phyloP scores from a whole-genome alignment of 2,888 invertebrate genomes.

The Cephus spinipes region DNA sequence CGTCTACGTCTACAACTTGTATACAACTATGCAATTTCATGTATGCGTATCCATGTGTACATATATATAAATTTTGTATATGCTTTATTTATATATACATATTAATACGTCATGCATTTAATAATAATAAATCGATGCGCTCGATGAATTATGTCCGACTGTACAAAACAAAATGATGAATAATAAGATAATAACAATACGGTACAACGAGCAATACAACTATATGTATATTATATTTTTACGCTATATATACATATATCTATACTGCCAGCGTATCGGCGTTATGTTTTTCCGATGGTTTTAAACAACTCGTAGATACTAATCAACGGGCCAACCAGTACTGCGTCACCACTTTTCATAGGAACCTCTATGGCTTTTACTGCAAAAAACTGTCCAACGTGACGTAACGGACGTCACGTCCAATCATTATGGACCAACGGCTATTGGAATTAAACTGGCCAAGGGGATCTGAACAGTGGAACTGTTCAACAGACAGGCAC shows the following conservation, averaged over 20 bases:
- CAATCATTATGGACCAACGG: not conserved
- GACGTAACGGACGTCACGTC: not conserved
- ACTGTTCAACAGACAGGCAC: conserved; percentile 24
- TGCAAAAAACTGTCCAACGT: not conserved
- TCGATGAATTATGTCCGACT: conserved; percentile 16
- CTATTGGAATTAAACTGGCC: not conserved
- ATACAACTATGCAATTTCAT: not conserved
- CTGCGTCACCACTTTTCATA: conserved; percentile 21
- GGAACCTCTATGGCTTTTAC: not conserved
- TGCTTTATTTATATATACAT: conserved; percentile 7
- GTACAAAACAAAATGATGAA: conserved; percentile 22
- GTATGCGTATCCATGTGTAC: conserved; percentile 9
- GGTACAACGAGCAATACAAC: conserved; percentile 10
- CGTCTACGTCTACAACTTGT: conserved; percentile 10
- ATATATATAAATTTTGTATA: not conserved
- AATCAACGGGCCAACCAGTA: conserved; percentile 46
- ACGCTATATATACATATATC: not conserved
- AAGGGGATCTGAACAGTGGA: conserved; percentile 17
- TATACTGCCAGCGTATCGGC: not conserved
- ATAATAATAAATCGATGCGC: conserved; percentile 1
- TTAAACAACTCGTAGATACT: conserved; percentile 56
- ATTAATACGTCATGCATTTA: conserved; percentile 16
- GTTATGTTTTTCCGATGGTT: not conserved
- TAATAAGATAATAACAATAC: conserved; percentile 9
- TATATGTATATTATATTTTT: not conserved